Evolutionary conservation across 2,113 vertebrate genomes (phyloP), one percentile per base, ranked within the genome.

Genomic region (Laticauda laticaudata): DNA sequence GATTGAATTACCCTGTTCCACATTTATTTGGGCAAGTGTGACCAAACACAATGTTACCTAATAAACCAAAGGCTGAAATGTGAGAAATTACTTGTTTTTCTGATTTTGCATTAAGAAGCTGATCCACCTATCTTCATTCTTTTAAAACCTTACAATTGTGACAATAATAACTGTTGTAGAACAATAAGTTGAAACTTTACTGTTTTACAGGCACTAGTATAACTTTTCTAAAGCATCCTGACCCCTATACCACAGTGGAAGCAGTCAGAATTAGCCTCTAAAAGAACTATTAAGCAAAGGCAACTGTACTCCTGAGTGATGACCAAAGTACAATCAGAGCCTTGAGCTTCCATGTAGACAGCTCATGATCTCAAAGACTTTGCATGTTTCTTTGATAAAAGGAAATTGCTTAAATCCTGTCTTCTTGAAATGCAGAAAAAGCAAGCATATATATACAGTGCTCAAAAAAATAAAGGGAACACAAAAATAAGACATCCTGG

Each of bases 1-100:
- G 93, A 56, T 85, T 94, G 92, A 93, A 92, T 94, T 94, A 88
- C 11, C 43, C 21, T 56, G 0, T 94, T 39, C 90, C 39, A 12
- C 2, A 61, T 55, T 91, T 26, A 3, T 57, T 95, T 34, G 43
- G 91, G 61, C 94, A 93, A 92, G 39, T 21, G 26, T 48, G 91
- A 93, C 91, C 86, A 54, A 92, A 69, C 43, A 48, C 29, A 20
- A 5, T 34, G 48, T 64, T 21, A 34, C 48, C 34, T 51, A 5
- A 54, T 51, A 10, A 61, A 39, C 39, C 43, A 18, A 43, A 29
- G 9, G 26, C 55, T 61, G 55, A 87, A 34, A 15, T 57, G 39
- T 59, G n/a, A 45, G 18, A 34, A 5, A 51, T n/a, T 34, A 7
- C 23, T 7, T 53, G 48, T 88, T 85, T 91, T 86, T 91, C 48